These are phyloP conservation scores for Neoarius graeffei DNA, from an alignment of 2,113 vertebrate genomes.

Conservation along the genomic window DNA sequence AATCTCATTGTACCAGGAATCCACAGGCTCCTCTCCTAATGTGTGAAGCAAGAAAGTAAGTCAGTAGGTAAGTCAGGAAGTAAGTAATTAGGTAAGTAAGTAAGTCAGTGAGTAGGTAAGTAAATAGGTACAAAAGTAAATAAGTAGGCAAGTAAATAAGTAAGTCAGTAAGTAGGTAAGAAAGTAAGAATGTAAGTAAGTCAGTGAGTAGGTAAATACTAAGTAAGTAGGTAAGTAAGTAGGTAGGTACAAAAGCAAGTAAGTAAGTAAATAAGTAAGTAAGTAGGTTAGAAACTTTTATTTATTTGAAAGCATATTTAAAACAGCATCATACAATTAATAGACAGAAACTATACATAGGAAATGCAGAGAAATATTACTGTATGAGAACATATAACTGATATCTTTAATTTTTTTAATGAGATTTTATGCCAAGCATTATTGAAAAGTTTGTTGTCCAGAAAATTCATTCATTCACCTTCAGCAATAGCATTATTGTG, in stretches of 20 bases:
- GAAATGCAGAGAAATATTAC: not conserved
- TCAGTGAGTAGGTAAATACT: too few relatives aligned
- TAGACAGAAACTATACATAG: not conserved
- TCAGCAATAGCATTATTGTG: not conserved
- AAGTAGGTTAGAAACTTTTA: not conserved
- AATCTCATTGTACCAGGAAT: constrained; percentile 58
- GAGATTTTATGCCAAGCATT: not conserved
- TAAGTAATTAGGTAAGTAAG: not conserved
- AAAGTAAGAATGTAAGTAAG: too few relatives aligned
- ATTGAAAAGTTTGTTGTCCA: not conserved
- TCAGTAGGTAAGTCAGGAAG: not conserved
- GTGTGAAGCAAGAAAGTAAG: not conserved
- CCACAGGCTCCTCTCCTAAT: constrained; percentile 55
- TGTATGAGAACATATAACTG: not conserved
- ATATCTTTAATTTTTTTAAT: too few relatives aligned
- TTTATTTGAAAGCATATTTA: not conserved
- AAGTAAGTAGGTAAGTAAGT: too few relatives aligned
- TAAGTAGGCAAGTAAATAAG: too few relatives aligned
- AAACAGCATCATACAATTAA: not conserved
- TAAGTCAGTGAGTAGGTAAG: too few relatives aligned
- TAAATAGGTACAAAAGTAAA: too few relatives aligned
- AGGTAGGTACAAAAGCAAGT: too few relatives aligned
- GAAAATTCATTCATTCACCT: not conserved
- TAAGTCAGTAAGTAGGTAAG: too few relatives aligned
- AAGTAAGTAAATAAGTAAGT: not conserved